A percentile compares a stretch with the other conserved stretches of the same genome.
Evolutionary conservation across 2,797 vertebrate species (phyloP).

Genomic region (Microhierax caerulescens): DNA sequence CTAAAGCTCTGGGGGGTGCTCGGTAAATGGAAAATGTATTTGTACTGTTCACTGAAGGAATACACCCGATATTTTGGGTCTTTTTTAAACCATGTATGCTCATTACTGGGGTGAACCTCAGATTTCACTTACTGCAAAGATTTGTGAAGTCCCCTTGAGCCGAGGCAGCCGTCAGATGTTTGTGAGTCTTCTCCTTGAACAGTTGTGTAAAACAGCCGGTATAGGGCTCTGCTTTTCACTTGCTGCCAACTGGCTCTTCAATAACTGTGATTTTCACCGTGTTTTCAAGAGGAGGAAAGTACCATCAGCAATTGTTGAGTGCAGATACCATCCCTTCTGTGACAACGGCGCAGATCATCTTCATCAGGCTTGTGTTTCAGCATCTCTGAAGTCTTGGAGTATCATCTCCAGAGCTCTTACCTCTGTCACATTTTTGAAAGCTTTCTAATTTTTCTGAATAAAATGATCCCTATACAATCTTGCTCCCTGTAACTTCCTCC

Average conservation of each 20-base stretch:
- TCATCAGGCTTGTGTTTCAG: background rate
- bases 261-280: background rate
- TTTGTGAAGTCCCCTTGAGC: background rate
- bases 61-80: accelerated
- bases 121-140: background rate
- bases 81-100: background rate
- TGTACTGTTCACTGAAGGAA: background rate
- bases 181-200: background rate
- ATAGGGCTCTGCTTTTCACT: background rate
- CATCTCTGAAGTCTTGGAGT: background rate
- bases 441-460: background rate
- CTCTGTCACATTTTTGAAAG: background rate
- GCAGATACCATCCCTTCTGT: background rate
- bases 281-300: background rate
- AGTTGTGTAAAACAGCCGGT: background rate
- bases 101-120: background rate
- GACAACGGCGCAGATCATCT: background rate
- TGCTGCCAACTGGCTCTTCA: background rate
- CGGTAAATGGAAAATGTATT: background rate
- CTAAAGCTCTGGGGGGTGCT: background rate
- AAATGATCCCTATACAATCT: background rate
- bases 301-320: background rate
- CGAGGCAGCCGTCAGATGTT: background rate
- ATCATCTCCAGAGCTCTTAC: background rate
- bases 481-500: background rate